Conservation (phyloP, 37 sponge, comb jelly and placozoan genomes). For the Corticium candelabrum region DNA sequence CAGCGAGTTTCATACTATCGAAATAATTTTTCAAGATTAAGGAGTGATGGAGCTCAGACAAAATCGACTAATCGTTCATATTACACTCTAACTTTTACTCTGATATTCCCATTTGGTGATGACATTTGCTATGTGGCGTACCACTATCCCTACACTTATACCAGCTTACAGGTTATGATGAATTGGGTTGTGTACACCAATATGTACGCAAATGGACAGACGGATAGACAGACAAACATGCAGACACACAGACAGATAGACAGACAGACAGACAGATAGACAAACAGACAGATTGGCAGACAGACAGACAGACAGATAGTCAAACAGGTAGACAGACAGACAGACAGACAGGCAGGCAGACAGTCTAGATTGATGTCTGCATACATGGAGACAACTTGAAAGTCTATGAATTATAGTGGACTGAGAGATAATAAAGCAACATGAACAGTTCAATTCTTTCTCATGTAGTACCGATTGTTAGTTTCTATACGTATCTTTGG, state of each 20-base stretch:
- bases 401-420: neutral
- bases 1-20: slow-evolving; percentile 55
- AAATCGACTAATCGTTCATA: slow-evolving; percentile 8
- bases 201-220: too few relatives aligned
- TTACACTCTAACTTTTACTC: slow-evolving; percentile 53
- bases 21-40: slow-evolving; percentile 35
- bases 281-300: too few relatives aligned
- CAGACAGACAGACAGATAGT: too few relatives aligned
- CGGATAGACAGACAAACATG: too few relatives aligned
- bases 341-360: too few relatives aligned
- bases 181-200: neutral
- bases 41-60: neutral
- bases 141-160: slow-evolving; percentile 74
- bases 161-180: slow-evolving; percentile 31
- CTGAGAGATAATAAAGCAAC: too few relatives aligned
- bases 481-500: too few relatives aligned
- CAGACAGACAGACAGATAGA: too few relatives aligned
- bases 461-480: too few relatives aligned
- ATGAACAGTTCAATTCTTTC: too few relatives aligned
- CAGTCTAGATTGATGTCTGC: neutral
- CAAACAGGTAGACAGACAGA: too few relatives aligned
- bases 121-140: slow-evolving; percentile 77
- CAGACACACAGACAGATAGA: neutral
- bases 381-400: neutral
- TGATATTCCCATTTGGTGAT: slow-evolving; percentile 41